Base-by-base conservation (phyloP, 2,113 vertebrate species). In the Athene noctua region DNA sequence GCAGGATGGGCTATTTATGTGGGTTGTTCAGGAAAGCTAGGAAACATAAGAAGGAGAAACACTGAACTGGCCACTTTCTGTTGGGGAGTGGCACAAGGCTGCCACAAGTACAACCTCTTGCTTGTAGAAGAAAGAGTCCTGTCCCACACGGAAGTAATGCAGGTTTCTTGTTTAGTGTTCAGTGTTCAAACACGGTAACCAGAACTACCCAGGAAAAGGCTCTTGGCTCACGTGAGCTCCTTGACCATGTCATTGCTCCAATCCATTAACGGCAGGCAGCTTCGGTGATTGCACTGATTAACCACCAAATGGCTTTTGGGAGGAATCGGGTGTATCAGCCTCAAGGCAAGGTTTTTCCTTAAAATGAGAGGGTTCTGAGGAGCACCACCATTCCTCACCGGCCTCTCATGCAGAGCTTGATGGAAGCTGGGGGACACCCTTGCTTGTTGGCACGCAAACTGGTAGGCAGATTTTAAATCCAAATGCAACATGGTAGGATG, bases 181-280 rank as follows among this genome's bases (percentile, higher is more conserved):
- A 14, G 13, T 36, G 30, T 32, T 67, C 66, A 61, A 57, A 52
- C 34, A 52, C 0, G 2, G 72, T 9, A 38, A 79, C 63, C 49
- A 82, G 77, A 91, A 71, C 61, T 49, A 61, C 61, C 83, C 3
- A 2, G 52, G 57, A 88, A 74, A 77, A 79, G 14, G 55, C 15
- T 62, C 59, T 11, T 0, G 1, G 74, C 51, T 73, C 49, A 21
- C 1, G 1, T 8, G 55, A 92, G 70, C 63, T 57, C 55, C 46
- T 70, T 4, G 0, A 4, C 0, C 0, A 19, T 46, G 57, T 18
- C 42, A 6, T 6, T 75, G 57, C 85, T 75, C 58, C 0, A 4
- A 66, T 46, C 6, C 2, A 0, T 30, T 59, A 46, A 38, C 0
- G 0, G 52, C 0, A 0, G 5, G 62, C 2, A 1, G n/a, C 16